These are phyloP conservation scores for Prochilodus magdalenae DNA, from an alignment of 2,113 vertebrate genomes.

Conservation along the genomic window DNA sequence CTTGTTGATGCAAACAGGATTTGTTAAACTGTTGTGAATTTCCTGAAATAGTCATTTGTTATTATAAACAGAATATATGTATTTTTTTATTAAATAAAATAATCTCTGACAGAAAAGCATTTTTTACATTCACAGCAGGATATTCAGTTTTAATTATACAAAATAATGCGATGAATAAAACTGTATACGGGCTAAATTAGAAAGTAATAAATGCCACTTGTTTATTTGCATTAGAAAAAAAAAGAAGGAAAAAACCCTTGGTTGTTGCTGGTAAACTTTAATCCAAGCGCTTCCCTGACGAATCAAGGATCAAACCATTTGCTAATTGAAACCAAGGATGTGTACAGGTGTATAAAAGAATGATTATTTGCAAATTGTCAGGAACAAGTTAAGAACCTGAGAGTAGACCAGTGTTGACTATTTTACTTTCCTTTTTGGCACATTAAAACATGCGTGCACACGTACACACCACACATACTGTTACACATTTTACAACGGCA, in stretches of 20 bases:
- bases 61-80: too few relatives aligned
- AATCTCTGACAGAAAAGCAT: conserved; percentile 21
- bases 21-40: neutral
- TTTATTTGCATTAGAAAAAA: conserved; percentile 43
- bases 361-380: neutral
- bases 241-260: too few relatives aligned
- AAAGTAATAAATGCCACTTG: conserved; percentile 45
- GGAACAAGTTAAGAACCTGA: conserved; percentile 47
- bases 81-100: neutral
- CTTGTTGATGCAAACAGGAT: too few relatives aligned
- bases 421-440: conserved; percentile 42
- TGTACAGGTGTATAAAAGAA: neutral
- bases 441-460: conserved; percentile 40
- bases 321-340: conserved; percentile 2
- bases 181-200: conserved; percentile 29
- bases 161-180: conserved; percentile 45
- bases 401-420: conserved; percentile 39
- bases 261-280: conserved; percentile 23
- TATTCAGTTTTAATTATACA: conserved; percentile 38
- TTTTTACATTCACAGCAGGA: conserved; percentile 37
- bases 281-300: neutral
- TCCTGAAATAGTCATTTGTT: neutral
- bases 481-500: conserved; percentile 30
- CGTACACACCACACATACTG: conserved; percentile 20
- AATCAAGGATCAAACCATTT: conserved; percentile 40